A percentile compares a stretch with the other conserved stretches of the same genome.
These are phyloP conservation scores for Rattus norvegicus DNA, from an alignment of 2,113 vertebrate genomes.

Conservation along the genomic window GRCr8 NC_086020.1:46220501-46221000, in stretches of 20 bases:
- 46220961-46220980: background rate
- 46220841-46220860: constrained; percentile 51
- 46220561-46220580: background rate
- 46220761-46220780: background rate
- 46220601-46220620: background rate
- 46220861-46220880: background rate
- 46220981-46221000: background rate
- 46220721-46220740: background rate
- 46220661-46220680: background rate
- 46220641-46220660: background rate
- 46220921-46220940: background rate
- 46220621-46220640: background rate
- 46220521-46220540: background rate
- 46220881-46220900: background rate
- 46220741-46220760: no score
- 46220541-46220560: background rate
- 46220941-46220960: background rate
- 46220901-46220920: constrained; percentile 27
- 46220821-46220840: constrained; percentile 16
- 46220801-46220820: background rate
- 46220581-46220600: constrained; percentile 40
- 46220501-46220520: background rate
- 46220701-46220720: background rate
- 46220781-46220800: background rate
- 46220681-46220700: background rate